Evolutionary conservation across 2,888 invertebrate species (phyloP).

Genomic region (Girardia tigrina): DNA sequence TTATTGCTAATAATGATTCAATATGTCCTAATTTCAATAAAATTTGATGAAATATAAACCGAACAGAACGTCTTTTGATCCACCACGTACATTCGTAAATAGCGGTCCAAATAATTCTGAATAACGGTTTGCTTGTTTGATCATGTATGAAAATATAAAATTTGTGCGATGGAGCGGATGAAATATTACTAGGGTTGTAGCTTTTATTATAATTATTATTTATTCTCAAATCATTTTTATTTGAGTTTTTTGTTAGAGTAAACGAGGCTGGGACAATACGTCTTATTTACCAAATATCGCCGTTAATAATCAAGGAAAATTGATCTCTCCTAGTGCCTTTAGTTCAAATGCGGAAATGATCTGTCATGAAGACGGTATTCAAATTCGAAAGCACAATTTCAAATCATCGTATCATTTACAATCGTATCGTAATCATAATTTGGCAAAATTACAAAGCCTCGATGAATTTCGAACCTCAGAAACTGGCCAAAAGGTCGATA

Average conservation of each 20-base stretch:
- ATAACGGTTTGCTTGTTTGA: too few relatives aligned
- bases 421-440: background rate
- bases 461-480: slow-evolving; percentile 28
- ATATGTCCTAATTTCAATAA: too few relatives aligned
- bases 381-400: background rate
- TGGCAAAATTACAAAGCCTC: background rate
- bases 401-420: background rate
- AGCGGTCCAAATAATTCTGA: too few relatives aligned
- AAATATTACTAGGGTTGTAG: too few relatives aligned
- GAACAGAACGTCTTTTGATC: too few relatives aligned
- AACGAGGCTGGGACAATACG: slow-evolving; percentile 3
- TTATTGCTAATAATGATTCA: too few relatives aligned
- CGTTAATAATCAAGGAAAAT: background rate
- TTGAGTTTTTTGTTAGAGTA: background rate
- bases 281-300: background rate
- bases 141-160: too few relatives aligned
- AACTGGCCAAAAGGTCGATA: slow-evolving; percentile 26
- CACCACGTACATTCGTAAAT: too few relatives aligned
- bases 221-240: background rate
- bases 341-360: background rate
- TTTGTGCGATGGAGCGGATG: too few relatives aligned
- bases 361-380: background rate
- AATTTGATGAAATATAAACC: too few relatives aligned
- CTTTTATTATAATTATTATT: too few relatives aligned
- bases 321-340: slow-evolving; percentile 15